phyloP scores from a whole-genome alignment of 2,888 invertebrate genomes.

The Tupiocoris notatus region DNA sequence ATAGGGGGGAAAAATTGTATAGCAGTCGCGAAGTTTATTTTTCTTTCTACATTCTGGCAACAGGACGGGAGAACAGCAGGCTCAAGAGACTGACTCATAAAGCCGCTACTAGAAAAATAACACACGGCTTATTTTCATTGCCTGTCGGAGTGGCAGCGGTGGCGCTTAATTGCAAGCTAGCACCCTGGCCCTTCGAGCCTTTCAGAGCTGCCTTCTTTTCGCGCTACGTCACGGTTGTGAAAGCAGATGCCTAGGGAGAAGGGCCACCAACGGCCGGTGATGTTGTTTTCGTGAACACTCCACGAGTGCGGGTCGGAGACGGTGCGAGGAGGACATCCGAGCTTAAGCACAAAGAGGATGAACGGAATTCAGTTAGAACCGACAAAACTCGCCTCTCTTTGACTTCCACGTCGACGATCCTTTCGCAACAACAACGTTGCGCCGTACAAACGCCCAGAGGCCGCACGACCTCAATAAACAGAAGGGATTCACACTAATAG shows the following conservation, averaged over 20 bases:
- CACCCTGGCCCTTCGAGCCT: not conserved
- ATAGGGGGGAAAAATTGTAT: too few relatives aligned
- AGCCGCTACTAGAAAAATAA: not conserved
- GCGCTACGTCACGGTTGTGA: not conserved
- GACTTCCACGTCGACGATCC: too few relatives aligned
- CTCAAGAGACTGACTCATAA: not conserved
- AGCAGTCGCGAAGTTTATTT: too few relatives aligned
- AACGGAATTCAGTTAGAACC: constrained; percentile 24
- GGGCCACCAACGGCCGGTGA: not conserved
- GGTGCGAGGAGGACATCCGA: not conserved
- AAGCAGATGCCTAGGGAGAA: not conserved
- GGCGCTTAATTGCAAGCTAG: not conserved
- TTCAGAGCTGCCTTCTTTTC: not conserved
- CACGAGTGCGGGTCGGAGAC: not conserved
- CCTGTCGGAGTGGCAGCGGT: not conserved
- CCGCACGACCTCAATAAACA: not conserved
- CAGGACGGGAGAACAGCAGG: not conserved
- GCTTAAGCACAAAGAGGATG: constrained; percentile 24
- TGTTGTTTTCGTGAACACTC: constrained; percentile 5
- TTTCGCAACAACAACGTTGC: not conserved
- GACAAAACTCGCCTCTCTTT: not conserved
- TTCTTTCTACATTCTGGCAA: too few relatives aligned
- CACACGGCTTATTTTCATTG: not conserved
- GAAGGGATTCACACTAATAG: not conserved
- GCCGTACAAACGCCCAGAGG: not conserved